Conservation (phyloP, 2,797 vertebrate species). For the Malacoraja senta region DNA sequence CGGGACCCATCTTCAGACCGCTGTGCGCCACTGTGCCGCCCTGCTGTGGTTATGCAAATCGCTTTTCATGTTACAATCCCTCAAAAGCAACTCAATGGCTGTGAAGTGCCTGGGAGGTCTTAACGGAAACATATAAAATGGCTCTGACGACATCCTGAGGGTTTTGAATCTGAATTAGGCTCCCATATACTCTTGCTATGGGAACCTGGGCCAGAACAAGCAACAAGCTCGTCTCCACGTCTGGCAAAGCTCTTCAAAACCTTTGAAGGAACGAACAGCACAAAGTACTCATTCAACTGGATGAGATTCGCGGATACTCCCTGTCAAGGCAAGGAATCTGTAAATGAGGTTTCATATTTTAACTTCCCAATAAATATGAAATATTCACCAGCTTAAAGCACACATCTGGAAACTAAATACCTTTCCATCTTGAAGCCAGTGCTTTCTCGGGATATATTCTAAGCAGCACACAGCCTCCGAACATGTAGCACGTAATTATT, state of each 20-base stretch:
- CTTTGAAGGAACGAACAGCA: background rate
- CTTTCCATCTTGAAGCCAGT: background rate
- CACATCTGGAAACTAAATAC: slow-evolving; percentile 17
- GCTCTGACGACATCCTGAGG: background rate
- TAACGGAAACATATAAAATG: too few relatives aligned
- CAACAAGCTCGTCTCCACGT: too few relatives aligned
- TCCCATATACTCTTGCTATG: background rate
- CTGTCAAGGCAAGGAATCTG: background rate
- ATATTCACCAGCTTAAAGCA: background rate
- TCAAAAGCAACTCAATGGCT: too few relatives aligned
- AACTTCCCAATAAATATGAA: background rate
- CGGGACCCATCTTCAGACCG: too few relatives aligned
- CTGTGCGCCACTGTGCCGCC: too few relatives aligned
- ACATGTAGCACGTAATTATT: slow-evolving; percentile 27
- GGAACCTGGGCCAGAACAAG: background rate
- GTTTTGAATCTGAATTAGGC: background rate
- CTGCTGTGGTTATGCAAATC: too few relatives aligned
- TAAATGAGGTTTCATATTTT: slow-evolving; percentile 24
- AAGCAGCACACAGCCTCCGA: background rate
- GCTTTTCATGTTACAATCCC: too few relatives aligned
- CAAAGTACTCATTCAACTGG: background rate
- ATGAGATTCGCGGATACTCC: background rate
- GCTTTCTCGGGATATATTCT: background rate
- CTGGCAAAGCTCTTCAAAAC: too few relatives aligned
- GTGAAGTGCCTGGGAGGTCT: too few relatives aligned